Evolutionary conservation across 2,888 invertebrate genomes (phyloP).

Genomic region (Drosophila meridionalis): DNA sequence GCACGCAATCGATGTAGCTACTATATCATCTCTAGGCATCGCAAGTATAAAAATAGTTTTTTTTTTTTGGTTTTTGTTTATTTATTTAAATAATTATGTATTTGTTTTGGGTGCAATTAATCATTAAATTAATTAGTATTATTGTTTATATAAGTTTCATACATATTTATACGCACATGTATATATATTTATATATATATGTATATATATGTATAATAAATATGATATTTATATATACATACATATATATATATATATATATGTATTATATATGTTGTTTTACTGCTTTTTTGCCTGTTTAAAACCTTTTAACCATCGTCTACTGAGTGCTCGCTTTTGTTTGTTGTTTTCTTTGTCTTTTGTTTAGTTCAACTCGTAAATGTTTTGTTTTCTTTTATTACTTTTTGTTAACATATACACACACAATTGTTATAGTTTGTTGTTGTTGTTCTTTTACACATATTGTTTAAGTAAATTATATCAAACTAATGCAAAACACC

Average conservation of each 20-base stretch:
- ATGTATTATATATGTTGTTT: conserved; percentile 10
- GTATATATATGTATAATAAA: conserved; percentile 36
- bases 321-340: conserved; percentile 40
- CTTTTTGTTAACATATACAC: conserved; percentile 55
- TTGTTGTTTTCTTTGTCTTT: conserved; percentile 40
- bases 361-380: conserved; percentile 41
- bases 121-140: conserved; percentile 83
- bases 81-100: conserved; percentile 83
- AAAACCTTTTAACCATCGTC: conserved; percentile 23
- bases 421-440: conserved; percentile 52
- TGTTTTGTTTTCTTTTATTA: conserved; percentile 10
- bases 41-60: background rate
- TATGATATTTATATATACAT: too few species aligned
- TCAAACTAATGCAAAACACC: conserved; percentile 49
- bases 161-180: conserved; percentile 67
- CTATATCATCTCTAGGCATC: background rate
- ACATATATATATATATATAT: conserved; percentile 59
- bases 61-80: conserved; percentile 59
- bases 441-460: conserved; percentile 21
- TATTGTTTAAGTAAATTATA: conserved; percentile 11
- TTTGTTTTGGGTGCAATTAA: conserved; percentile 83
- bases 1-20: background rate
- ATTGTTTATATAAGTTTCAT: conserved; percentile 83
- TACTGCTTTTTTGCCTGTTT: conserved; percentile 10
- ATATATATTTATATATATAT: conserved; percentile 17